Evolutionary conservation across 2,888 invertebrate genomes (phyloP).

Genomic region (Notodonta ziczac): DNA sequence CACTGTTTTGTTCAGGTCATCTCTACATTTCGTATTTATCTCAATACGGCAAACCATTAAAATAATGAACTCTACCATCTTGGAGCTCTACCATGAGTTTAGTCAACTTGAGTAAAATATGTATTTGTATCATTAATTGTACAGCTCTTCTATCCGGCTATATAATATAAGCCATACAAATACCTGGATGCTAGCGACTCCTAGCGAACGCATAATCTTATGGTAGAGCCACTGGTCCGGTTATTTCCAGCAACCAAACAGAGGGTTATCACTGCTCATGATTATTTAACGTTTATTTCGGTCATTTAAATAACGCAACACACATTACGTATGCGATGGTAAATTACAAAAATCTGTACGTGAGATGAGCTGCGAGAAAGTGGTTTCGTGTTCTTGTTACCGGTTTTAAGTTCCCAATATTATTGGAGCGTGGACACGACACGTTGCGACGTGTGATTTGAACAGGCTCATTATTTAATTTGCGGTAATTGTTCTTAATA

Average conservation of each 20-base stretch:
- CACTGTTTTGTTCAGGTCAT: no score
- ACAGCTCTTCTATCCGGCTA: no score
- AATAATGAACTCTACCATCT: no score
- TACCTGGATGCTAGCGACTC: not conserved
- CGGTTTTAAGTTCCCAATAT: constrained; percentile 7
- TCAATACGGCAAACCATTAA: no score
- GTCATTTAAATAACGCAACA: not conserved
- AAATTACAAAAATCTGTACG: constrained; percentile 6
- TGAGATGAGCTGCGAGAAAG: constrained; percentile 11
- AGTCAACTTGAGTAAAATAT: no score
- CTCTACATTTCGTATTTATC: no score
- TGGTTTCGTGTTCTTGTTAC: not conserved
- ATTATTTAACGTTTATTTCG: not conserved
- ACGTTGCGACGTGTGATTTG: not conserved
- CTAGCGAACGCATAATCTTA: not conserved
- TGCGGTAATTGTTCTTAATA: not conserved
- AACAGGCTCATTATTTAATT: not conserved
- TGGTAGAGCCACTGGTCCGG: no score
- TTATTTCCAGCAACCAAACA: no score
- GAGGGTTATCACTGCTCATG: not conserved
- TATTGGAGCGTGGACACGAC: constrained; percentile 2
- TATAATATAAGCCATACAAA: not conserved
- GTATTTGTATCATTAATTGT: no score
- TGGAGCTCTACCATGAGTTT: no score
- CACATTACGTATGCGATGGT: constrained; percentile 7